Conservation (phyloP, 1,140 invertebrate genomes). For the Leptoteleia sp. region DNA sequence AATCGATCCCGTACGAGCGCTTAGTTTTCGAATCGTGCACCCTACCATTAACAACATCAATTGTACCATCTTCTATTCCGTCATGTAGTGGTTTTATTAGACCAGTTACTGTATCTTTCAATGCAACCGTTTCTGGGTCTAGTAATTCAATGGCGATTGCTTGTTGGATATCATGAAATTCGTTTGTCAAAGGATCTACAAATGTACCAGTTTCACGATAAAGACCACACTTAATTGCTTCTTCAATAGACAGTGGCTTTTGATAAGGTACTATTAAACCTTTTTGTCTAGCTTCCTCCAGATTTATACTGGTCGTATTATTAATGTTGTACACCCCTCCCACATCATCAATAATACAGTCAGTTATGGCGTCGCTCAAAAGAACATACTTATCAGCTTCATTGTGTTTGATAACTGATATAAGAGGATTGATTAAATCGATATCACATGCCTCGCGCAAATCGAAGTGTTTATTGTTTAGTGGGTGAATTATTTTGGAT, state of each 20-base stretch:
- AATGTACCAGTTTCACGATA: conserved; percentile 91
- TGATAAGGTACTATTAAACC: conserved; percentile 88
- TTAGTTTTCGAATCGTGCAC: conserved; percentile 90
- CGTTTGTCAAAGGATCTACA: conserved; percentile 87
- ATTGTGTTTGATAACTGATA: conserved; percentile 89
- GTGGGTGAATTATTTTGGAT: conserved; percentile 90
- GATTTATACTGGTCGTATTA: conserved; percentile 83
- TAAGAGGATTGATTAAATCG: conserved; percentile 90
- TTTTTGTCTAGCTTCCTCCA: conserved; percentile 86
- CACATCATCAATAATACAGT: conserved; percentile 87
- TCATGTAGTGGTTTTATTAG: conserved; percentile 86
- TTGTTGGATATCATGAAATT: conserved; percentile 86
- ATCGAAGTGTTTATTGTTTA: conserved; percentile 88
- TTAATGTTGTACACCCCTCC: conserved; percentile 86
- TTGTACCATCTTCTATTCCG: conserved; percentile 90
- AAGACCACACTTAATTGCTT: conserved; percentile 88
- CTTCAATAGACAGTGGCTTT: conserved; percentile 87
- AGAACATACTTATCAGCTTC: conserved; percentile 86
- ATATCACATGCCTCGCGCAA: conserved; percentile 89
- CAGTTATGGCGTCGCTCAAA: conserved; percentile 88
- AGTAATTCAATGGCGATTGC: conserved; percentile 88
- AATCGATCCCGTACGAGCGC: conserved; percentile 86
- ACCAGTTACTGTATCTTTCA: conserved; percentile 88
- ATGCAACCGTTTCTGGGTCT: conserved; percentile 87
- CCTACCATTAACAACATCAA: conserved; percentile 88